Percentiles rank a stretch among this genome's conserved stretches.
phyloP scores from a whole-genome alignment of 92 coral and sea anemone genomes.

The Montipora capitata region DNA sequence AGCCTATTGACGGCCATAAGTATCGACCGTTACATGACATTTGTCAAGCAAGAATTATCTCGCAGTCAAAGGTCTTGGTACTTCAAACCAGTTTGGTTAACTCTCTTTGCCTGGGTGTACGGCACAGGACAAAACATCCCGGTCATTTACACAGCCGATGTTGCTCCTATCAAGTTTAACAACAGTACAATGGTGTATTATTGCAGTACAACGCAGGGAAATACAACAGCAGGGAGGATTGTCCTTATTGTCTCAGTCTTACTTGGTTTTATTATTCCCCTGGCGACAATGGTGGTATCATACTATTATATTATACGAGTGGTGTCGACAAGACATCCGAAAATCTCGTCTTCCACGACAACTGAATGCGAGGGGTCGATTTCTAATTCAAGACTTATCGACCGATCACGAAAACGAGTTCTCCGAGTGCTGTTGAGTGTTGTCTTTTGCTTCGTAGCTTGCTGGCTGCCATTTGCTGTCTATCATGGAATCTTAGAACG shows the following conservation, averaged over 20 bases:
- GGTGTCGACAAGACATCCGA: slow-evolving; percentile 70
- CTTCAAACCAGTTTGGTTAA: slow-evolving; percentile 66
- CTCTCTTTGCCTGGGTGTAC: slow-evolving; percentile 76
- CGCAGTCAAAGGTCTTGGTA: slow-evolving; percentile 46
- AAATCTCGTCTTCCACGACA: slow-evolving; percentile 26
- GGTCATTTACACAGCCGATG: slow-evolving; percentile 56
- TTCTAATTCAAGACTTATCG: slow-evolving; percentile 20
- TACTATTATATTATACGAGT: slow-evolving; percentile 60
- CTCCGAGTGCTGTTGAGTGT: slow-evolving; percentile 65
- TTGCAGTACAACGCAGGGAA: slow-evolving; percentile 76
- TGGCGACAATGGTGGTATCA: slow-evolving; percentile 64
- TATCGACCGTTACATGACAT: slow-evolving; percentile 79
- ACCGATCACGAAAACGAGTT: slow-evolving; percentile 70
- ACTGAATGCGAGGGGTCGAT: background rate
- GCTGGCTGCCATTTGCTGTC: slow-evolving; percentile 79
- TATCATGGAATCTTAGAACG: slow-evolving; percentile 78
- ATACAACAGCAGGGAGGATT: slow-evolving; percentile 45
- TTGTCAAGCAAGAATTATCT: slow-evolving; percentile 70
- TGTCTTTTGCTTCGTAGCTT: slow-evolving; percentile 59
- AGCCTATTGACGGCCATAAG: slow-evolving; percentile 75
- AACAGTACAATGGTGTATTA: slow-evolving; percentile 64
- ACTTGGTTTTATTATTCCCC: slow-evolving; percentile 72
- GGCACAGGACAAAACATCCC: slow-evolving; percentile 71
- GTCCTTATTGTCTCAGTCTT: slow-evolving; percentile 47
- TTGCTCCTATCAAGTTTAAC: slow-evolving; percentile 26